Evolutionary conservation across 2,888 invertebrate genomes (phyloP).

Genomic region (Andrena camellia): DNA sequence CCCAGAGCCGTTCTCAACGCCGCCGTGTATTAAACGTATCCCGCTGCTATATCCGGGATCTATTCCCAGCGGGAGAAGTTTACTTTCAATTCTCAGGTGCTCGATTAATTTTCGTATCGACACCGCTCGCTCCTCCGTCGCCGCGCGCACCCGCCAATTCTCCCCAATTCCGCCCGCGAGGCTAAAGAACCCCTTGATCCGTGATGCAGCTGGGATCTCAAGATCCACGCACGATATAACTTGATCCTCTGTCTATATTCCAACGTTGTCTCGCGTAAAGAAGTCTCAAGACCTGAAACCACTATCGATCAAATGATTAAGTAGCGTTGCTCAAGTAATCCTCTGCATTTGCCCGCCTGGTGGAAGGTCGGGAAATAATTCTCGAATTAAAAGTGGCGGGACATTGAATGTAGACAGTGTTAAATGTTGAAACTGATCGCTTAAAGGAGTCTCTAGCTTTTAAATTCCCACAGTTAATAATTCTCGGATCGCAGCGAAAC

Average conservation of each 20-base stretch:
- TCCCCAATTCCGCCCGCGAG: constrained; percentile 52
- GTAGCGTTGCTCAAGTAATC: no score
- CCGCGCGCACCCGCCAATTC: constrained; percentile 24
- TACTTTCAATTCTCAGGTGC: constrained; percentile 72
- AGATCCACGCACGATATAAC: background rate
- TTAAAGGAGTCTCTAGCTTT: no score
- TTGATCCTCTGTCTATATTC: background rate
- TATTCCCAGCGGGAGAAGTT: constrained; percentile 58
- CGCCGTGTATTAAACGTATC: constrained; percentile 60
- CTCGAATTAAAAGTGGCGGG: no score
- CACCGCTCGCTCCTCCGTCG: constrained; percentile 27
- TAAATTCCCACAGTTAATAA: no score
- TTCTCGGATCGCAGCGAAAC: no score
- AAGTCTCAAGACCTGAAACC: no score
- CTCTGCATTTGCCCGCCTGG: no score
- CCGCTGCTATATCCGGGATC: constrained; percentile 44
- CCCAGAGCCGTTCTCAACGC: constrained; percentile 36
- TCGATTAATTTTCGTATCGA: constrained; percentile 72
- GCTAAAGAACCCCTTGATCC: constrained; percentile 29
- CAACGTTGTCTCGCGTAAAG: no score
- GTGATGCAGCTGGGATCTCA: background rate
- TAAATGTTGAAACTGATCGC: no score
- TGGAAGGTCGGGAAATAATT: no score
- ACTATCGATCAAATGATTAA: no score
- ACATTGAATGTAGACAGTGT: no score